A percentile compares a stretch with the other conserved stretches of the same genome.
These are phyloP conservation scores for Apostichopus parvimensis DNA, from an alignment of 35 echinoderm and acorn worm genomes.

Conservation along the genomic window DNA sequence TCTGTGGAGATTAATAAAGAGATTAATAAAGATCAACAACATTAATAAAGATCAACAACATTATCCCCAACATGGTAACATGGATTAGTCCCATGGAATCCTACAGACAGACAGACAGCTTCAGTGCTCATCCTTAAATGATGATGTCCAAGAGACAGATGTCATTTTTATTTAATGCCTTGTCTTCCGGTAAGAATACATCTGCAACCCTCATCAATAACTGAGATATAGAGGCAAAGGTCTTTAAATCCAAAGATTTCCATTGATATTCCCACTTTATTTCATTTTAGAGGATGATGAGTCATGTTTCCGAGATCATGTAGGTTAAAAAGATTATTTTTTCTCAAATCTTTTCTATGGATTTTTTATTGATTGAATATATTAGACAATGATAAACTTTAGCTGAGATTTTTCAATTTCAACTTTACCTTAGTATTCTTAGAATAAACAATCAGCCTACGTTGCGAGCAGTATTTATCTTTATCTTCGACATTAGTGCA, in stretches of 20 bases:
- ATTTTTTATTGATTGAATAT: not conserved
- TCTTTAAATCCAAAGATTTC: too few species aligned
- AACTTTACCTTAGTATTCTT: not conserved
- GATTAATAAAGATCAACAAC: too few species aligned
- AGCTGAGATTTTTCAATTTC: not conserved
- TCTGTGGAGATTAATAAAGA: not conserved
- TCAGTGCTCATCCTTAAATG: not conserved
- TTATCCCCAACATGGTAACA: not conserved
- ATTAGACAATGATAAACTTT: not conserved
- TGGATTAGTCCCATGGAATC: not conserved
- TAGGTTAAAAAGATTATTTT: too few species aligned
- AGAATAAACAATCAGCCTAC: not conserved
- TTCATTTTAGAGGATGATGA: too few species aligned
- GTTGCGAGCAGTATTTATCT: not conserved
- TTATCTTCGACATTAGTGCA: not conserved
- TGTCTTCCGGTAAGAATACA: too few species aligned
- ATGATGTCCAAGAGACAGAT: too few species aligned
- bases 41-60: too few species aligned
- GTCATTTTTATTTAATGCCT: too few species aligned
- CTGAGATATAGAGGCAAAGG: too few species aligned
- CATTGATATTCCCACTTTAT: too few species aligned
- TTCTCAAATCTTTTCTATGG: not conserved
- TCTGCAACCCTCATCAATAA: too few species aligned
- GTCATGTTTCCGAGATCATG: too few species aligned
- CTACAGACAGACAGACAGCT: not conserved